Base-by-base conservation (phyloP, 2,888 invertebrate species). In the Protophormia terraenovae region DNA sequence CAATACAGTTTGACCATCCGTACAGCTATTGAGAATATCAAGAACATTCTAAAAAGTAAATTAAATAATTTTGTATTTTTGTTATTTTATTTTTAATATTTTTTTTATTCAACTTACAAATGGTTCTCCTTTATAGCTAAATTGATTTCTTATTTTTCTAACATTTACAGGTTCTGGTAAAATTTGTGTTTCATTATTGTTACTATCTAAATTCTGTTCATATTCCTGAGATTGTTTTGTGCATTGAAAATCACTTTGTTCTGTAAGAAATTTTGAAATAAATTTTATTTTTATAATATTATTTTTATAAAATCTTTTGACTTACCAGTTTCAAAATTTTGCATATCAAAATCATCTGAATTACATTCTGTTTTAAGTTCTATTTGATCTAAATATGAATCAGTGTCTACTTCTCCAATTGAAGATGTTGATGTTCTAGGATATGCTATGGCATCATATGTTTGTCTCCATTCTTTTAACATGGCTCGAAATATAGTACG, bases 401-500 rank as follows among this genome's bases (percentile, higher is more conserved):
- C 76, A 32, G 29, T 76, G 10, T 86, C 83, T 2, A 24, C 5
- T 1, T 85, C 86, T 19, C 19, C 58, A n/a, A 14, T 8, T 10
- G 86, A 81, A 12, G 84, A 78, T 47, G 24, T 53, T 6, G 72
- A 60, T 32, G 27, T 2, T 29, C 6, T 82, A 22, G 38, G 6
- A 66, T 22, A 76, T 24, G n/a, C 27, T 32, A 47, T 50, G n/a
- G 79, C 35, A 58, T 83, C 83, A 55, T 87, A 66, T 5, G 67
- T 73, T 62, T 87, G 77, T 24, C 86, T 75, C 88, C 88, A 88
- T 47, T 87, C 83, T 3, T 71, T 66, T 6, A 89, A 55, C 41
- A 82, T 84, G 4, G 86, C 88, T 0, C 89, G 88, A 86, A 89
- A 89, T 83, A 89, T 89, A 5, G 89, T 87, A 4, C 89, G 87